Evolutionary conservation across 2,113 vertebrate genomes (phyloP), one percentile per base, ranked within the genome.

Genomic region (Oncorhynchus mykiss): DNA sequence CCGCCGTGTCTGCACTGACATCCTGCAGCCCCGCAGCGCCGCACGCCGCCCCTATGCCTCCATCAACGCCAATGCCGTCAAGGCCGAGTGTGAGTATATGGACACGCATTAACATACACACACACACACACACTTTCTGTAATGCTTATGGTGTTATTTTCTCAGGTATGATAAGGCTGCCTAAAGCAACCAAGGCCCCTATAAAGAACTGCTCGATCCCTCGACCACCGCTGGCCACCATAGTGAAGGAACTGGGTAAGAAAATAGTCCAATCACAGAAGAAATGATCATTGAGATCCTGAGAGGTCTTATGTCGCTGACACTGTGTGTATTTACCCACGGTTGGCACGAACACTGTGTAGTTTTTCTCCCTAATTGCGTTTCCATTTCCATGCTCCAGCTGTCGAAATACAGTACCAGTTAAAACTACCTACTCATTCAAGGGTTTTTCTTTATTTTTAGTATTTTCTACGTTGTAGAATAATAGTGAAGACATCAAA

Each of bases 51-150:
- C 96, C 18, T 98, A 98, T 0, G 95, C 96, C 3, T 96, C 96
- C n/a, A 96, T 98, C 88, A 98, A 98, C 5, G 93, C 96, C 85
- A 97, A 97, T 4, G 95, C 96, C 2, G 96, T 98, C 86, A 97
- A 97, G 86, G 96, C 96, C 0, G 96, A 98, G 92, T 98, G 96
- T 98, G 86, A 75, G 96, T 78, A 6, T 76, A 8, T 16, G 4
- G 18, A 34, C 29, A 54, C 16, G 51, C 51, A 5, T 54, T 16
- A 14, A 27, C 66, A 5, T 5, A 16, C 66, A 27, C 27, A 16
- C 65, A 16, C 25, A 24, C 25, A 11, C 11, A 12, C 39, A 45
- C 39, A 45, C 39, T 45, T 45, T 45, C 39, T 45, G 39, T 34
- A 29, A 31, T 14, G 8, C 57, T 24, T 64, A 4, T 13, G 8